Conservation (phyloP, 2,888 invertebrate genomes). For the Dromius quadrimaculatus region DNA sequence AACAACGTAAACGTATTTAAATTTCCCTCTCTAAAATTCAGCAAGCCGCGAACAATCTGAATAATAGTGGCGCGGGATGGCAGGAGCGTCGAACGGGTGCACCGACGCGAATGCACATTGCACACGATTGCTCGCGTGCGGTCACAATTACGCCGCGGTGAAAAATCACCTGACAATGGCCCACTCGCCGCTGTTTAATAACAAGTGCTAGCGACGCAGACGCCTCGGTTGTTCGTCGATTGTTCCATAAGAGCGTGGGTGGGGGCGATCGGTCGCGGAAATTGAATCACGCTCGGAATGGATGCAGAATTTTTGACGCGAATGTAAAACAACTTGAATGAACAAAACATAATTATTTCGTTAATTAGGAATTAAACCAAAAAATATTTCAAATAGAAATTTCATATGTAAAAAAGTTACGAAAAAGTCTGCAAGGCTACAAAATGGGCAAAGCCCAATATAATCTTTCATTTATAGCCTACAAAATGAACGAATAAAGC, state of each 20-base stretch:
- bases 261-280: background rate
- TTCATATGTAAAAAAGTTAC: too few species aligned
- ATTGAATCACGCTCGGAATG: background rate
- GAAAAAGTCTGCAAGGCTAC: too few species aligned
- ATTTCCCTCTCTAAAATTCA: background rate
- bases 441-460: too few species aligned
- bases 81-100: background rate
- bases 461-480: too few species aligned
- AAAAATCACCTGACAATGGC: slow-evolving; percentile 22
- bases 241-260: background rate
- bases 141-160: slow-evolving; percentile 20
- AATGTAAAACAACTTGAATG: too few species aligned
- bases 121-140: slow-evolving; percentile 5
- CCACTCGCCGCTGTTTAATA: background rate
- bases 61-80: background rate
- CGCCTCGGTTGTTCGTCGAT: background rate
- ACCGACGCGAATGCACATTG: slow-evolving; percentile 16
- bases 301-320: background rate
- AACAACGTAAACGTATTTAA: background rate
- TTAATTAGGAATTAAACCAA: too few species aligned
- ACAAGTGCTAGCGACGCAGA: slow-evolving; percentile 1
- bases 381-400: too few species aligned
- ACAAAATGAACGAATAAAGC: background rate
- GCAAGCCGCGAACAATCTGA: background rate
- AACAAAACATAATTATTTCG: too few species aligned